Conservation (phyloP, 2,797 vertebrate genomes). For the Ibycter americanus region DNA sequence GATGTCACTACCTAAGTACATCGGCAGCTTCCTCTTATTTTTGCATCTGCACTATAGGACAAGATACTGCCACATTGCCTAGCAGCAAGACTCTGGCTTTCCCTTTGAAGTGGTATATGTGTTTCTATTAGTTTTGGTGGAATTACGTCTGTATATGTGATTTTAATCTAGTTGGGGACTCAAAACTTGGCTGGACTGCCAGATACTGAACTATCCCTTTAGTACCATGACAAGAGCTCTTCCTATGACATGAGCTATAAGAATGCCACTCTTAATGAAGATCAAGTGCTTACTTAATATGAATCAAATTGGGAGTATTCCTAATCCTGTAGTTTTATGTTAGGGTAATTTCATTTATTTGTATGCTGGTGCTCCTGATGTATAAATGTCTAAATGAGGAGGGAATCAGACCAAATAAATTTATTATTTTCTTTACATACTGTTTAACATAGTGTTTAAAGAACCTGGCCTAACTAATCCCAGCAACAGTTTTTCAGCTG, state of each 20-base stretch:
- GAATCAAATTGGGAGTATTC: not conserved
- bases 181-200: not conserved
- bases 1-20: not conserved
- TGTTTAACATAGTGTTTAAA: not conserved
- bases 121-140: not conserved
- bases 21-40: not conserved
- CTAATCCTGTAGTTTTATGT: not conserved
- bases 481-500: not conserved
- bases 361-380: not conserved
- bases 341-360: not conserved
- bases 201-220: not conserved
- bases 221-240: not conserved
- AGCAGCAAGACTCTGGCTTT: not conserved
- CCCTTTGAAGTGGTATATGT: not conserved
- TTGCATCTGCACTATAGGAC: not conserved
- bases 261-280: not conserved
- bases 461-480: not conserved
- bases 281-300: not conserved
- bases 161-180: not conserved
- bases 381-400: not conserved
- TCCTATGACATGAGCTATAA: not conserved
- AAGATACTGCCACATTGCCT: not conserved
- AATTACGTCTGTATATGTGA: not conserved
- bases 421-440: not conserved
- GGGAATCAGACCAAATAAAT: not conserved